Evolutionary conservation across 2,113 vertebrate species (phyloP).

Genomic region (Cochlearius cochlearius): DNA sequence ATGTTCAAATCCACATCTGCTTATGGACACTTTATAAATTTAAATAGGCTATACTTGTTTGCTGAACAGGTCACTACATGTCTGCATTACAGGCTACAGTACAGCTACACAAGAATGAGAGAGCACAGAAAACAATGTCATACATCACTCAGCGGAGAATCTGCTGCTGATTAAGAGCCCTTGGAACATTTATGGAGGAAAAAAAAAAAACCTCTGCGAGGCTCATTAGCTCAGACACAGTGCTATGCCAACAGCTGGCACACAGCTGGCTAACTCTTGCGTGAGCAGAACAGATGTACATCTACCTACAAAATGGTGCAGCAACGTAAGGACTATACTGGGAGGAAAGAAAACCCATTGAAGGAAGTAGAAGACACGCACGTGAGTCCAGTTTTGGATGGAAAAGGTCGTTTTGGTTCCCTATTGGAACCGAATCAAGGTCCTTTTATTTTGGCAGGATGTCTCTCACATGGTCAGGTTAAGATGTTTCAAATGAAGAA

Average conservation of each 20-base stretch:
- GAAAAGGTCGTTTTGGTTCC: background rate
- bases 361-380: background rate
- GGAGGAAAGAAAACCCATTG: background rate
- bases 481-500: background rate
- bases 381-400: background rate
- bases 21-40: background rate
- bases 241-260: conserved; percentile 28
- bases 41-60: background rate
- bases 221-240: background rate
- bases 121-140: background rate
- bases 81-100: background rate
- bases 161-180: background rate
- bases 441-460: background rate
- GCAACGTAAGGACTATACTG: background rate
- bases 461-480: background rate
- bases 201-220: background rate
- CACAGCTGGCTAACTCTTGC: conserved; percentile 28
- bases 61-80: background rate
- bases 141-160: conserved; percentile 1
- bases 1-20: background rate
- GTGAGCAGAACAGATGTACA: background rate
- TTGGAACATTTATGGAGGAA: background rate
- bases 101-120: background rate
- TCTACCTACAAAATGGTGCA: background rate
- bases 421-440: background rate